Evolutionary conservation across 2,113 vertebrate species (phyloP), one percentile per base, ranked within the genome.

Genomic region (Ciconia stormi): DNA sequence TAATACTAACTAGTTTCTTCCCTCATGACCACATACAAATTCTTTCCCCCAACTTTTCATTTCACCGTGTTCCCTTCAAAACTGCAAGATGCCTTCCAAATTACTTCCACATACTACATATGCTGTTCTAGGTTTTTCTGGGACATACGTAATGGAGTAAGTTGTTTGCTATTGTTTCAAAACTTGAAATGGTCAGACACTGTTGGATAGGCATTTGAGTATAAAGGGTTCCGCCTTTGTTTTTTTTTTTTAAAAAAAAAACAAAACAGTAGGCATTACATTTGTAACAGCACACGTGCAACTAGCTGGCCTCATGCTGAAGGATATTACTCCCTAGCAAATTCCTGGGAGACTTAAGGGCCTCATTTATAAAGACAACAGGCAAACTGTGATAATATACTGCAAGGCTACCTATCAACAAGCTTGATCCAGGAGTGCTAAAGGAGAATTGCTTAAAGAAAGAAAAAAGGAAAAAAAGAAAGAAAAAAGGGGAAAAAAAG

Each of bases 71-170:
- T 74, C 82, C 65, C 52, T 92, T 87, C 79, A 67, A 71, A 88
- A 93, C 29, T 70, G 80, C 72, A 93, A 74, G 92, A 93, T 81
- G 61, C 90, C 44, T 95, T 84, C n/a, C 80, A 92, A 93, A 95
- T 95, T 85, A 87, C 40, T 92, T 96, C 80, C 92, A 90, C 77
- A 79, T 90, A 90, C 61, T 83, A 73, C 82, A 89, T 74, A 55
- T n/a, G 74, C 79, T 83, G 38, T 10, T 74, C 63, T 50, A 96
- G 66, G 46, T 77, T 94, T 87, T 96, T 78, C 63, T 89, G 88
- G 87, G 76, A 78, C 42, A 42, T 79, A 78, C 1, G 1, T 82
- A 93, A 95, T 81, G 50, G 89, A n/a, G 23, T 89, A 74, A 87
- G 69, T 78, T 49, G 29, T 52, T 71, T 92, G 76, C 67, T 87